A percentile compares a stretch with the other conserved stretches of the same genome.
Conservation (phyloP, 2,888 invertebrate genomes). For the Noctua comes region DNA sequence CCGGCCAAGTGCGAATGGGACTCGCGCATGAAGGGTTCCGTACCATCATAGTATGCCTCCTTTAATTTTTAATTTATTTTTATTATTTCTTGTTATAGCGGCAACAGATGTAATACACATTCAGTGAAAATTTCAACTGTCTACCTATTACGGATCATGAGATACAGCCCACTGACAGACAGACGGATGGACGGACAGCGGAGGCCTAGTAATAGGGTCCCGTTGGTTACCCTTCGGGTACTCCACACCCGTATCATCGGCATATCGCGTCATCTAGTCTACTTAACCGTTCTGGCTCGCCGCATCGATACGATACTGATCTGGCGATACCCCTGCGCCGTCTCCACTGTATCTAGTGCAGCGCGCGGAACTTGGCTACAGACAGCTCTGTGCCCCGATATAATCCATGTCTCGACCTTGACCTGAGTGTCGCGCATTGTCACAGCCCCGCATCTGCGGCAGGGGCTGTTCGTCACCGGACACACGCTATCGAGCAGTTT, state of each 20-base stretch:
- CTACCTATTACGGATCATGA: no score
- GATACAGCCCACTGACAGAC: no score
- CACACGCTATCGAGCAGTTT: background rate
- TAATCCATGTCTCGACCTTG: constrained; percentile 27
- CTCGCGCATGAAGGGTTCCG: no score
- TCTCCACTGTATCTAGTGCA: background rate
- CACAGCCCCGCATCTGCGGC: constrained; percentile 1
- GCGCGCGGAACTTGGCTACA: constrained; percentile 24
- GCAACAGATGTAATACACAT: no score
- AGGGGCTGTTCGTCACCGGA: background rate
- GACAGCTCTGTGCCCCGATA: constrained; percentile 4
- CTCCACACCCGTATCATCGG: no score
- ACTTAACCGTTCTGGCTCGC: background rate
- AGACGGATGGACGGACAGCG: no score
- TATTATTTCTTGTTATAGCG: no score
- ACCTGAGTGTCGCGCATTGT: constrained; percentile 34
- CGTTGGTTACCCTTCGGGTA: background rate
- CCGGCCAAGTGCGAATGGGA: no score
- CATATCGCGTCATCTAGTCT: background rate
- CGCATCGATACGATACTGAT: constrained; percentile 12
- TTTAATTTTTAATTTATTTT: no score
- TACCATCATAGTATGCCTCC: no score
- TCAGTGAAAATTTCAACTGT: no score
- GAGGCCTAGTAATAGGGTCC: no score
- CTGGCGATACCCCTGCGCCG: background rate